These are phyloP conservation scores for Gasterosteus aculeatus DNA, from an alignment of 2,113 vertebrate genomes.

Conservation along the genomic window DNA sequence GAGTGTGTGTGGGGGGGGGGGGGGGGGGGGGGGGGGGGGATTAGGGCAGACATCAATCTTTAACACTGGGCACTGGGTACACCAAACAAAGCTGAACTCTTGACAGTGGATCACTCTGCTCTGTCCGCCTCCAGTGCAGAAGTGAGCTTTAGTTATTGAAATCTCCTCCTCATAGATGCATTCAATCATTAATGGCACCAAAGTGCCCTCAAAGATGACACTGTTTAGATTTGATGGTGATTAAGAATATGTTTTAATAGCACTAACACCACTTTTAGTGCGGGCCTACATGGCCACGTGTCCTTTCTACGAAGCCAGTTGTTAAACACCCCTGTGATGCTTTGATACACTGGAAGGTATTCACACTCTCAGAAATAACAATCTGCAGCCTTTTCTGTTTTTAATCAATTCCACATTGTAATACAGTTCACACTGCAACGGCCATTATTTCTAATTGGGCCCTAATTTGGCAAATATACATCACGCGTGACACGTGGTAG, in stretches of 20 bases:
- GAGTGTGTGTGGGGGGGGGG: constrained; percentile 54
- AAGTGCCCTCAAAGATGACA: too few relatives aligned
- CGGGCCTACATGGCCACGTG: not conserved
- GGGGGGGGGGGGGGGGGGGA: constrained; percentile 71
- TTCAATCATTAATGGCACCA: too few relatives aligned
- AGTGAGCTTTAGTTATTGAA: not conserved
- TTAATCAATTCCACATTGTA: constrained; percentile 71
- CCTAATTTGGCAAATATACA: constrained; percentile 69
- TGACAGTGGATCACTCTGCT: constrained; percentile 35
- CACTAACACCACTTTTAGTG: constrained; percentile 2
- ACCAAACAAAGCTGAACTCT: constrained; percentile 58
- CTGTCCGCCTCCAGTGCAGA: constrained; percentile 32
- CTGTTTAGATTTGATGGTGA: too few relatives aligned
- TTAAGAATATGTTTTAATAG: not conserved
- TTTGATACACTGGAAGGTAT: constrained; percentile 21
- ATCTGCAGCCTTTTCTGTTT: constrained; percentile 29
- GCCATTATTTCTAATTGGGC: constrained; percentile 70
- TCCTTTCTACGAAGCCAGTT: not conserved
- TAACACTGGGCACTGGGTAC: constrained; percentile 68
- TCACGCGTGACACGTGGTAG: constrained; percentile 50
- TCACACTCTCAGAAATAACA: constrained; percentile 41
- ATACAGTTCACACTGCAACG: constrained; percentile 72
- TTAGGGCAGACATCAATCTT: constrained; percentile 70
- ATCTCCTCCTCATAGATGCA: too few relatives aligned
- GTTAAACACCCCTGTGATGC: not conserved